phyloP scores from a whole-genome alignment of 2,888 invertebrate species.

The Microdon myrmicae region DNA sequence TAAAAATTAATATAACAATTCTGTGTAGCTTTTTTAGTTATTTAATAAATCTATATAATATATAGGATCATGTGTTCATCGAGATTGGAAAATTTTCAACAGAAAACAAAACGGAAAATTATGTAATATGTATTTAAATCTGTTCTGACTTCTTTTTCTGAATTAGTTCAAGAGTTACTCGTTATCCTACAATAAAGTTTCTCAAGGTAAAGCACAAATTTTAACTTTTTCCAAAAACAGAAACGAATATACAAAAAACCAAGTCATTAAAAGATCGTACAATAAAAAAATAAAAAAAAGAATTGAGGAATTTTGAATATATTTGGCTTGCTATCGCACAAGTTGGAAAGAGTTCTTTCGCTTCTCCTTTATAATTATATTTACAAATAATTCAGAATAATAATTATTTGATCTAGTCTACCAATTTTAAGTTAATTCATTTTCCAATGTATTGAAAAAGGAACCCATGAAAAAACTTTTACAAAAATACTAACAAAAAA shows the following conservation, averaged over 20 bases:
- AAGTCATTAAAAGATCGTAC: too few species aligned
- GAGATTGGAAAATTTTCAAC: slow-evolving; percentile 46
- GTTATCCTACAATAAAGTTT: too few species aligned
- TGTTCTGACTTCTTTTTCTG: slow-evolving; percentile 7
- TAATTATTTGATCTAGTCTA: slow-evolving; percentile 44
- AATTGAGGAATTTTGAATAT: too few species aligned
- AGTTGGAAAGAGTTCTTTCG: too few species aligned
- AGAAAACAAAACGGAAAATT: slow-evolving; percentile 20
- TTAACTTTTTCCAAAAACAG: slow-evolving; percentile 5
- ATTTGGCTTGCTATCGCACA: too few species aligned
- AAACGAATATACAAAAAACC: slow-evolving; percentile 2
- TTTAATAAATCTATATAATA: slow-evolving; percentile 19
- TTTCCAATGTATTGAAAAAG: slow-evolving; percentile 12
- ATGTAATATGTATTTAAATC: too few species aligned
- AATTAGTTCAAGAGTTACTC: slow-evolving; percentile 9
- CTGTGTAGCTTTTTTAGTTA: slow-evolving; percentile 38
- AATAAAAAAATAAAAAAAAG: too few species aligned
- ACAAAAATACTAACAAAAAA: slow-evolving; percentile 17
- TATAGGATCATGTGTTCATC: slow-evolving; percentile 50
- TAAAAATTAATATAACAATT: slow-evolving; percentile 18
- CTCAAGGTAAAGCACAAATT: too few species aligned
- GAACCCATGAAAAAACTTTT: slow-evolving; percentile 24
- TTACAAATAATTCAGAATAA: slow-evolving; percentile 7
- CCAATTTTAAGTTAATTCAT: slow-evolving; percentile 22
- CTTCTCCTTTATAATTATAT: slow-evolving; percentile 18